Base-by-base conservation (phyloP, 2,113 vertebrate genomes). In the Phyllostomus discolor region DNA sequence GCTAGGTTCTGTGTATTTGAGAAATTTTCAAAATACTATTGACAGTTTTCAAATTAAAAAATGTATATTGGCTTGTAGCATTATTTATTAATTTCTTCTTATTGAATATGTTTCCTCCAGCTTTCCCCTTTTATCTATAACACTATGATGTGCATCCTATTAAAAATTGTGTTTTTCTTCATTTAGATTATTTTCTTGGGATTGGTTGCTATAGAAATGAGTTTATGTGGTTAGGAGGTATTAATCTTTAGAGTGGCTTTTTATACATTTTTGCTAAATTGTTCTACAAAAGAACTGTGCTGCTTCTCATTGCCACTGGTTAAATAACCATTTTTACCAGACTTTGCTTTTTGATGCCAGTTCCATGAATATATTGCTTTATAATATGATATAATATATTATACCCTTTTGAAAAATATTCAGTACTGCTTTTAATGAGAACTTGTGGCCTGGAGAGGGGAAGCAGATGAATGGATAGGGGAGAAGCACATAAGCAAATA, bases 1-100 rank as follows among this genome's bases (percentile, higher is more conserved):
- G 96, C 96, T 96, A 96, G 93, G 67, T 95, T 97, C 96, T 96
- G 28, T 92, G 95, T 97, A 93, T 98, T 98, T 91, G 96, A 95
- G 82, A 97, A 87, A 69, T 64, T 67, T 88, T 92, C 81, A 95
- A 94, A 90, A 96, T 97, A 96, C 90, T 96, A 15, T 95, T 95
- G 95, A 75, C 54, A 86, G 11, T 80, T 92, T 97, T 96, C 96
- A 92, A 91, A 97, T 97, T 97, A 85, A 92, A 96, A 97, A 96
- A 85, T 50, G 79, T 96, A 67, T 46, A 48, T 19, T 0, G 64
- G 41, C 8, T 79, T 48, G 2, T 62, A 75, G 50, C 67, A 50
- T 89, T 64, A 8, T 78, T 79, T 84, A 78, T 64, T 82, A 85
- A 78, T 86, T 83, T 48, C n/a, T 88, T 80, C 12, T 88, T 35